These are phyloP conservation scores for Cinara cedri DNA, from an alignment of 2,888 invertebrate species.

Conservation along the genomic window DNA sequence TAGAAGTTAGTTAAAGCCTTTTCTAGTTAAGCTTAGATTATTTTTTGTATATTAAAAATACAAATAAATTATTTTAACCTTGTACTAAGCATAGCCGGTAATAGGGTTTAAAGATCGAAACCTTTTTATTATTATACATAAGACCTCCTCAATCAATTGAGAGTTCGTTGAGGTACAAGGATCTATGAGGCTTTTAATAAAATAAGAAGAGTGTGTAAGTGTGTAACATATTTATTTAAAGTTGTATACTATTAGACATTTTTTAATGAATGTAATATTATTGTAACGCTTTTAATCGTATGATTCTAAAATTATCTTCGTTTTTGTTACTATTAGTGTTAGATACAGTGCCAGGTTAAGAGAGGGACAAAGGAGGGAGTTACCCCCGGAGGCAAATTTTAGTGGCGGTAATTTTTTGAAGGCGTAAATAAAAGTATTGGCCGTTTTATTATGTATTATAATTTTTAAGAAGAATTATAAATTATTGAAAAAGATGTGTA, in stretches of 20 bases:
- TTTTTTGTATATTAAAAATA: constrained; percentile 15
- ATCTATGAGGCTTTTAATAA: constrained; percentile 22
- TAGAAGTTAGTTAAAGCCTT: neutral
- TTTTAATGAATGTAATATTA: neutral
- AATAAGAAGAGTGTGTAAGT: neutral
- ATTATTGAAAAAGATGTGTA: too few relatives aligned
- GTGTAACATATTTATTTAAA: neutral
- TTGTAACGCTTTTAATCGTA: neutral
- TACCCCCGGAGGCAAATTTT: too few relatives aligned
- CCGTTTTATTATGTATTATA: too few relatives aligned
- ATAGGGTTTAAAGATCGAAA: constrained; percentile 35
- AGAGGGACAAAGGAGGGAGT: too few relatives aligned
- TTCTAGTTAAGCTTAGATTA: constrained; percentile 3
- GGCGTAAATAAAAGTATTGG: too few relatives aligned
- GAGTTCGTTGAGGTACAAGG: constrained; percentile 17
- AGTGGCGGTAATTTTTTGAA: too few relatives aligned
- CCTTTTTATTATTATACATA: constrained; percentile 22
- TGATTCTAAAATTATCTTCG: neutral
- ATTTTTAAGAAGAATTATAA: too few relatives aligned
- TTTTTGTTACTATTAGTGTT: neutral
- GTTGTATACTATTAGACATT: neutral
- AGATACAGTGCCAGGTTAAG: too few relatives aligned
- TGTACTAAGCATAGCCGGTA: constrained; percentile 1
- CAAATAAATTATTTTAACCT: constrained; percentile 43
- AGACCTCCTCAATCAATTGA: constrained; percentile 43